Base-by-base conservation (phyloP, 2,888 invertebrate species). In the Aplocera efformata region DNA sequence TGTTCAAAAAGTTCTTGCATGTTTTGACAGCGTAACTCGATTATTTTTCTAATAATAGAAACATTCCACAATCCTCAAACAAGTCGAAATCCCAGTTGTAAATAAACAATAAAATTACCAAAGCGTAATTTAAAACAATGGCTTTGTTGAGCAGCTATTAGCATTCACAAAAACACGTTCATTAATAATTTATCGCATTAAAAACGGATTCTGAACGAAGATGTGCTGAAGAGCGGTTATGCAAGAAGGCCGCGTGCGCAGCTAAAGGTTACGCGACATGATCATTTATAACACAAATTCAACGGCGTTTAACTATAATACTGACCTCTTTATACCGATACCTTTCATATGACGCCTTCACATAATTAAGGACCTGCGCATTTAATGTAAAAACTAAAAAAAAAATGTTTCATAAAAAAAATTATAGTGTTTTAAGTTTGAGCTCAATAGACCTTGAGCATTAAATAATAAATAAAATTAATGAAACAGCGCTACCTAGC, bases 161-260 rank as follows among this genome's bases (percentile, higher is more conserved):
- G 7, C 31, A 31, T 35, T 24, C 24, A 32, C 24, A 25, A 35
- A 38, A 44, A 39, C 39, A 9, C 7, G 35, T 38, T 44, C 34
- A 44, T 44, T 35, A 39, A 39, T 44, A 32, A 35, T 32, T 32
- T 32, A 39, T 32, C 10, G 7, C 10, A 9, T 21, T 39, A 26
- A 27, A 22, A 34, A 44, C 13, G 13, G 13, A 17, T 17, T 33
- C 30, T 39, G 20, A 42, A 41, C 34, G 9, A 40, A 53, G 54
- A 57, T 54, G 58, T 51, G 55, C 48, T 43, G 52, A 55, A 55
- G 50, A 45, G 56, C 48, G 44, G 28, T 50, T 53, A 55, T 49
- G 56, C 56, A 59, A 56, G 48, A 56, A 56, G 57, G 48, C 51
- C 48, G 47, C 24, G n/a, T 23, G 26, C 22, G 13, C 32, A 36